phyloP scores from a whole-genome alignment of 2,113 vertebrate species.

The Pseudopipra pipra region DNA sequence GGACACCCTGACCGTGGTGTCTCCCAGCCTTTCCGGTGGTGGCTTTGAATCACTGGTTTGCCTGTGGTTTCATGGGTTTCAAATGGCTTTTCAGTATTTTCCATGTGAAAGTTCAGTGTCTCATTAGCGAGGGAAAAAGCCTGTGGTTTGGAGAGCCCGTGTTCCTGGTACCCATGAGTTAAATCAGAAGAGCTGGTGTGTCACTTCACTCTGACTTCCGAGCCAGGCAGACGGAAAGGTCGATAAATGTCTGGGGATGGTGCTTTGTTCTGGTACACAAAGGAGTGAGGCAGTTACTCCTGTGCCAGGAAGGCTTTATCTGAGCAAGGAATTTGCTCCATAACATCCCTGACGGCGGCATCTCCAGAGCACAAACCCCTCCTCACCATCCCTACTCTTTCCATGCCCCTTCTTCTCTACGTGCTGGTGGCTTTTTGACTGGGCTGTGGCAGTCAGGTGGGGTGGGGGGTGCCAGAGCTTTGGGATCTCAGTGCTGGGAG shows the following conservation, averaged over 20 bases:
- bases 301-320: not conserved
- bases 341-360: not conserved
- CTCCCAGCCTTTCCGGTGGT: not conserved
- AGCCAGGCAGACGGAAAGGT: not conserved
- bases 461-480: not conserved
- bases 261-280: slow-evolving; percentile 5
- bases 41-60: not conserved
- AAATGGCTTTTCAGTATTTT: not conserved
- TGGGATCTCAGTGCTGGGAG: not conserved
- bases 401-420: rapidly evolving
- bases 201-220: not conserved
- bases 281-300: not conserved
- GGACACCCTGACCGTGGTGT: not conserved
- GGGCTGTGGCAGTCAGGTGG: rapidly evolving
- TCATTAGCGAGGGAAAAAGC: not conserved
- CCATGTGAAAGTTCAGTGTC: not conserved
- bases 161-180: not conserved
- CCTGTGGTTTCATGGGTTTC: not conserved
- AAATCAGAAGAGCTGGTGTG: not conserved
- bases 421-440: rapidly evolving
- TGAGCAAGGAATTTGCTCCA: not conserved
- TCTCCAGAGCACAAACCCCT: not conserved
- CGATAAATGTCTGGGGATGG: not conserved
- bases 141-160: not conserved
- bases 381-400: rapidly evolving